phyloP scores from a whole-genome alignment of 1,140 invertebrate genomes.

The Caerostris darwini region DNA sequence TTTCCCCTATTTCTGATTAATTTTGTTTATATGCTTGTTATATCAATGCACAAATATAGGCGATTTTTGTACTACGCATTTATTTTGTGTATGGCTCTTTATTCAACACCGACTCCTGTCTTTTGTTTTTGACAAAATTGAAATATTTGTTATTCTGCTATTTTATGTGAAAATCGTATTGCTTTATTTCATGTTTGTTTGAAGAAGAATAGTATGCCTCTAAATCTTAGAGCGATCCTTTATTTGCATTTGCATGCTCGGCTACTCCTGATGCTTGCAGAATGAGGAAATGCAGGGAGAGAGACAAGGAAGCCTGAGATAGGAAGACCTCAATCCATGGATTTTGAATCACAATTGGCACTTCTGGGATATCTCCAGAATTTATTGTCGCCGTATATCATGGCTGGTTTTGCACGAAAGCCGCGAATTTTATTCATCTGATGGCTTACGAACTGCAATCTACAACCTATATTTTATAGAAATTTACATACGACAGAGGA shows the following conservation, averaged over 20 bases:
- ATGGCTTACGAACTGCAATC: conserved; percentile 35
- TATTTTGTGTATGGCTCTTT: too few relatives aligned
- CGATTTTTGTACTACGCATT: too few relatives aligned
- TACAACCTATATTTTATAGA: conserved; percentile 38
- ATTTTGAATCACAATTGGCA: conserved; percentile 65
- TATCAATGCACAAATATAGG: too few relatives aligned
- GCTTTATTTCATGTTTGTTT: not conserved
- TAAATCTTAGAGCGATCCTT: not conserved
- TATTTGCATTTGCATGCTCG: conserved; percentile 20
- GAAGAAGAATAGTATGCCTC: not conserved
- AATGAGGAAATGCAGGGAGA: not conserved
- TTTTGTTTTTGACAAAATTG: too few relatives aligned
- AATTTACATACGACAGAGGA: conserved; percentile 63
- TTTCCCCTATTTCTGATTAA: too few relatives aligned
- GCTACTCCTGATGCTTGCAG: not conserved
- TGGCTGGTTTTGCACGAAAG: conserved; percentile 13
- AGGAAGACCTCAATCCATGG: conserved; percentile 52
- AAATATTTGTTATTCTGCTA: not conserved
- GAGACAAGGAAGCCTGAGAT: not conserved
- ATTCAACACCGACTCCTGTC: too few relatives aligned
- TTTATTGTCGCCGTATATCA: conserved; percentile 37
- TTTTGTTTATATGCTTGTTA: too few relatives aligned
- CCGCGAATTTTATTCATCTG: conserved; percentile 51
- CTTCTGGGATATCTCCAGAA: conserved; percentile 35
- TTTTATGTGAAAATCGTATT: not conserved